Percentiles rank a stretch among this genome's conserved stretches.
Evolutionary conservation across 2,797 vertebrate species (phyloP).

Genomic region (Pseudochirops cupreus): DNA sequence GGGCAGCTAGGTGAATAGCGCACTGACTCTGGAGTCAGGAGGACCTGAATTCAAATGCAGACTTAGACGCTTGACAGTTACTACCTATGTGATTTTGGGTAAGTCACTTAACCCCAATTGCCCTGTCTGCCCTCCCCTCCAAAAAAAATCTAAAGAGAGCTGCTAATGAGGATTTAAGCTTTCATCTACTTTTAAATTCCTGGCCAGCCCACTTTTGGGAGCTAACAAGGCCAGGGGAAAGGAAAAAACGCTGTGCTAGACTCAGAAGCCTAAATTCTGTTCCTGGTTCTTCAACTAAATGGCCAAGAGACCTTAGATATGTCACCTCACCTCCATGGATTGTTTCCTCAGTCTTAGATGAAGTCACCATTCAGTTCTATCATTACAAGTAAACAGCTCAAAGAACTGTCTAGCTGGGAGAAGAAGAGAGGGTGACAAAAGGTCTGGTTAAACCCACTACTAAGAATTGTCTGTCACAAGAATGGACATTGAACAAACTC

Average conservation of each 20-base stretch:
- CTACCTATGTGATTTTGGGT: no score
- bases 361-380: neutral
- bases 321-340: neutral
- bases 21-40: no score
- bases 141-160: neutral
- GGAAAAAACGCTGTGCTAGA: neutral
- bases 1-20: no score
- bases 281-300: neutral
- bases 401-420: neutral
- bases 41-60: no score
- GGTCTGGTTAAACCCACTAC: neutral
- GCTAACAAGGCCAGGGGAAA: neutral
- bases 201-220: neutral
- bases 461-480: neutral
- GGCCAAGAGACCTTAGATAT: neutral
- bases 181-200: neutral
- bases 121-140: neutral
- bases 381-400: neutral
- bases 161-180: neutral
- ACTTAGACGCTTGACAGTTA: no score
- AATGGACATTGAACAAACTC: neutral
- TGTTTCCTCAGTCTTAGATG: neutral
- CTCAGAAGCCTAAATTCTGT: neutral
- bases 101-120: no score
- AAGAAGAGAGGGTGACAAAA: neutral